Conservation (phyloP, 2,888 invertebrate species). For the Beris chalybata region DNA sequence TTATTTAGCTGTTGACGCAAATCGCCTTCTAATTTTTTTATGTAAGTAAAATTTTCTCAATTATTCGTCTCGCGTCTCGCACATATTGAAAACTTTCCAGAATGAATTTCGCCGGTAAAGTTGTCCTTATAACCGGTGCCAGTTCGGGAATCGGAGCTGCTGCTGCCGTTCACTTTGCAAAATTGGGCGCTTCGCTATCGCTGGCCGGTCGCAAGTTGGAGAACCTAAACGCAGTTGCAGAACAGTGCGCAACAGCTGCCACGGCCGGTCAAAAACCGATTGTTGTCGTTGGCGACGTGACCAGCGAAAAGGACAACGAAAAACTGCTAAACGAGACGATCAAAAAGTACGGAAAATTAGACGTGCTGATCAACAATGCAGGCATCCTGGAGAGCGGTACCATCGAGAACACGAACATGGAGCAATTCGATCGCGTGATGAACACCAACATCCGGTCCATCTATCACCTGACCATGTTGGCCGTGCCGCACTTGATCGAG, state of each 20-base stretch:
- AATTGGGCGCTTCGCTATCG: slow-evolving; percentile 64
- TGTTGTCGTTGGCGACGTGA: slow-evolving; percentile 70
- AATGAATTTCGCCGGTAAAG: slow-evolving; percentile 65
- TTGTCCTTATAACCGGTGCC: slow-evolving; percentile 68
- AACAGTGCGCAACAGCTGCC: slow-evolving; percentile 58
- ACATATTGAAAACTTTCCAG: not conserved
- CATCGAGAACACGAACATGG: slow-evolving; percentile 82
- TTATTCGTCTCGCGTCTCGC: too few species aligned
- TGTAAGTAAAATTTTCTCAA: too few species aligned
- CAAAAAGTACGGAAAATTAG: slow-evolving; percentile 73
- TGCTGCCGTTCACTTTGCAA: slow-evolving; percentile 69
- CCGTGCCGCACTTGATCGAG: slow-evolving; percentile 81
- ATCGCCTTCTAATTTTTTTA: too few species aligned
- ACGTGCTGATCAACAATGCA: slow-evolving; percentile 88
- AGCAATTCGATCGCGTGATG: slow-evolving; percentile 88
- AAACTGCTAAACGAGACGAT: slow-evolving; percentile 73
- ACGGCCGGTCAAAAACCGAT: slow-evolving; percentile 57
- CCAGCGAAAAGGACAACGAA: slow-evolving; percentile 72
- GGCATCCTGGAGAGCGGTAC: slow-evolving; percentile 80
- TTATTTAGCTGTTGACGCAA: too few species aligned
- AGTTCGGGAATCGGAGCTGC: slow-evolving; percentile 77
- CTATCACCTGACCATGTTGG: slow-evolving; percentile 81
- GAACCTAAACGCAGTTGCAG: slow-evolving; percentile 66
- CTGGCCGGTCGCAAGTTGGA: slow-evolving; percentile 71
- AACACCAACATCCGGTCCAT: slow-evolving; percentile 84